These are phyloP conservation scores for Dicrostonyx torquatus DNA, from an alignment of 2,797 vertebrate genomes.

Conservation along the genomic window DNA sequence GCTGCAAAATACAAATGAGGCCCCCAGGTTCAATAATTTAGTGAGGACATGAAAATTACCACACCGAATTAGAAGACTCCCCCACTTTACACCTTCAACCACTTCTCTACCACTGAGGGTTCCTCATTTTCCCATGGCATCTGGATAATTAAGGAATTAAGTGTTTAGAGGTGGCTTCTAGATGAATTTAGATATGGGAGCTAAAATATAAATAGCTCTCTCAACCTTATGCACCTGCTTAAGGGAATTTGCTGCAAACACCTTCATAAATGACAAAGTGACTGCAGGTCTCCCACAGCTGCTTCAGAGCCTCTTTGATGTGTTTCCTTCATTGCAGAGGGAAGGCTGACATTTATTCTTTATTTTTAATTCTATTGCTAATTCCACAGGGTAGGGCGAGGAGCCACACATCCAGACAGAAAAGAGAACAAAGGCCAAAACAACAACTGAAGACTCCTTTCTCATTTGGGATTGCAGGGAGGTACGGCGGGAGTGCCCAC, in stretches of 20 bases:
- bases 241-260: slow-evolving; percentile 25
- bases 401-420: slow-evolving; percentile 65
- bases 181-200: slow-evolving; percentile 51
- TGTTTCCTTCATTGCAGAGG: slow-evolving; percentile 51
- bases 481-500: slow-evolving; percentile 57
- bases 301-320: slow-evolving; percentile 14
- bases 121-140: slow-evolving; percentile 10
- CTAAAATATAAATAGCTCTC: slow-evolving; percentile 58
- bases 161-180: background rate
- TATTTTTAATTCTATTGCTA: slow-evolving; percentile 77
- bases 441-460: slow-evolving; percentile 59
- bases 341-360: slow-evolving; percentile 63
- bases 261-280: slow-evolving; percentile 24
- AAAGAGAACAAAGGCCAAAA: slow-evolving; percentile 69
- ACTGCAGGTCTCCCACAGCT: background rate
- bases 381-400: slow-evolving; percentile 62
- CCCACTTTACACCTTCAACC: slow-evolving; percentile 54
- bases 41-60: slow-evolving; percentile 19
- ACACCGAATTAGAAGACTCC: slow-evolving; percentile 58
- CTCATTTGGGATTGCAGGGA: slow-evolving; percentile 46
- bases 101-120: background rate
- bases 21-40: slow-evolving; percentile 54
- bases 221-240: slow-evolving; percentile 14
- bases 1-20: background rate
- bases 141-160: slow-evolving; percentile 35